Base-by-base conservation (phyloP, 2,888 invertebrate genomes). In the Idaea dimidiata region DNA sequence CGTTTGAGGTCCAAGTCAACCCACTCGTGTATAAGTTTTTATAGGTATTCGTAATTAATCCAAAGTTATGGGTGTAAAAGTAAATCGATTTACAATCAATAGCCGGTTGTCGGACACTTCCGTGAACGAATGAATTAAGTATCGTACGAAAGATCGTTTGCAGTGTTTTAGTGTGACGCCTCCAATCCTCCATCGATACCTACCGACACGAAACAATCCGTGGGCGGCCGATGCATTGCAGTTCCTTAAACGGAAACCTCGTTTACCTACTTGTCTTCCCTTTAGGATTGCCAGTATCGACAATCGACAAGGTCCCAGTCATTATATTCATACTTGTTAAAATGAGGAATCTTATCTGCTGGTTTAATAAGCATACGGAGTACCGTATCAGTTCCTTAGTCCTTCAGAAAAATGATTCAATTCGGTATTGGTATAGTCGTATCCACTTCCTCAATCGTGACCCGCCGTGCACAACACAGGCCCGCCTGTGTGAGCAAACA, bases 151-250 rank as follows among this genome's bases (percentile, higher is more conserved):
- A 85, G 80, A 83, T 83, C 77, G 79, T 84, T 87, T 82, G 84
- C 82, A 83, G 77, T 82, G 82, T 83, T 88, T 84, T 83, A 86
- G 84, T 84, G 77, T 79, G 82, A 87, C 85, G 87, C 87, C 87
- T 87, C 77, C 84, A 72, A 83, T 82, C 87, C 87, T 87, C 77
- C 84, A 72, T 84, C 82, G 79, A 82, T 86, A 81, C 79, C 80
- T 82, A 82, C 24, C 24, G 24, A 80, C 80, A 43, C 14, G 8
- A 14, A 43, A 43, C 43, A 79, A 78, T 77, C 80, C 83, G 90
- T 89, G 84, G 91, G 91, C 86, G 88, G 86, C 76, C 89, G 87
- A 87, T 89, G 89, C 89, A 90, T 87, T 89, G 83, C 80, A 86
- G 71, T 78, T 77, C 87, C 88, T 77, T 89, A 88, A 81, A 83